Evolutionary conservation across 2,888 invertebrate genomes (phyloP).

Genomic region (Ophonus ardosiacus): DNA sequence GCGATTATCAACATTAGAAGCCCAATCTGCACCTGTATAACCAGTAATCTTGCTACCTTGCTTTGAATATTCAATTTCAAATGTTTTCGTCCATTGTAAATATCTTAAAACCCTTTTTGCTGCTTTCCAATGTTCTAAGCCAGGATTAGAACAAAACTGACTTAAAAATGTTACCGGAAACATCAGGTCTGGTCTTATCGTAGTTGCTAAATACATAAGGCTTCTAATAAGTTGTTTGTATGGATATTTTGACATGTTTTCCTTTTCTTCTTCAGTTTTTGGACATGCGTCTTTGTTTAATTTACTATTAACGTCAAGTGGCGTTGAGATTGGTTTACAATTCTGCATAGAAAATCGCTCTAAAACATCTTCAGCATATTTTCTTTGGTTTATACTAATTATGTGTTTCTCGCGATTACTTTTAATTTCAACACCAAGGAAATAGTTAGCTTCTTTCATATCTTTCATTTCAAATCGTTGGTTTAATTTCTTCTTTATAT

Average conservation of each 20-base stretch:
- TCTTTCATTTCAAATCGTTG: constrained; percentile 15
- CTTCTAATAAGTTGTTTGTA: constrained; percentile 12
- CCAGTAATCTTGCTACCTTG: too few species aligned
- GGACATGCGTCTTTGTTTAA: constrained; percentile 13
- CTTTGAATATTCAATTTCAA: neutral
- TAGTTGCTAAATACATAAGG: constrained; percentile 28
- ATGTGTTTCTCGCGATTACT: neutral
- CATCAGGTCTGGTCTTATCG: constrained; percentile 3
- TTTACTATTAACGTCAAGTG: constrained; percentile 9
- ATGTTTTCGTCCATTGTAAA: too few species aligned
- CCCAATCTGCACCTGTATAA: too few species aligned
- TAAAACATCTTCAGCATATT: too few species aligned
- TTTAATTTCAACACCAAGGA: constrained; percentile 6
- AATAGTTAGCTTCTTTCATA: neutral
- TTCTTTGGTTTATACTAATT: too few species aligned
- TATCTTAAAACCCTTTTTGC: too few species aligned
- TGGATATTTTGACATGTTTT: constrained; percentile 1
- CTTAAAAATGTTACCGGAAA: constrained; percentile 22
- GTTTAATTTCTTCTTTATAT: constrained; percentile 6
- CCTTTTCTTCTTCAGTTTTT: constrained; percentile 13
- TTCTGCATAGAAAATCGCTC: too few species aligned
- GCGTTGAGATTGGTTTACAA: constrained; percentile 30
- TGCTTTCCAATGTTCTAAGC: too few species aligned
- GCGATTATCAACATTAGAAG: too few species aligned
- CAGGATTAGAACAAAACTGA: constrained; percentile 12